Conservation (phyloP, 2,888 invertebrate species). For the Drosophila meridionalis region DNA sequence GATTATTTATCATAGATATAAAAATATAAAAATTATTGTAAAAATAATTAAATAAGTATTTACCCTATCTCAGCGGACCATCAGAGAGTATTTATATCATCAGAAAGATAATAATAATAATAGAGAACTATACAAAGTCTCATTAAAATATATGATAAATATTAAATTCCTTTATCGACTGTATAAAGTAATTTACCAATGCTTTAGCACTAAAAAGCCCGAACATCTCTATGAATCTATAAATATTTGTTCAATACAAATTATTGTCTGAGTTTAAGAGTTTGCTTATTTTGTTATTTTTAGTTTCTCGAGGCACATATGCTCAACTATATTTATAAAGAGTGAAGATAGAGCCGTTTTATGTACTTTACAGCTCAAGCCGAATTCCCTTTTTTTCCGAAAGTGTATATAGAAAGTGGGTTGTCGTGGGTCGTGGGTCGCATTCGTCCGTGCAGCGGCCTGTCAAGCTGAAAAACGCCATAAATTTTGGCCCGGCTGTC, state of each 20-base stretch:
- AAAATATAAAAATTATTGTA: no score
- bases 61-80: no score
- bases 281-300: background rate
- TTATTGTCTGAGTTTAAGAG: background rate
- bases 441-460: constrained; percentile 35
- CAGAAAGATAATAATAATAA: no score
- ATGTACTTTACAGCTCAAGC: background rate
- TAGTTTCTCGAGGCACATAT: background rate
- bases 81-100: no score
- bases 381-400: background rate
- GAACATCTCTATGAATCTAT: background rate
- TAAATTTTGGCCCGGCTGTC: constrained; percentile 74
- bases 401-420: constrained; percentile 46
- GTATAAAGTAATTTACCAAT: no score
- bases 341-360: background rate
- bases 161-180: no score
- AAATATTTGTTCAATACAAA: background rate
- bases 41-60: no score
- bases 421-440: constrained; percentile 66
- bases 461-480: constrained; percentile 82
- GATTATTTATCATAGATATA: no score
- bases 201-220: background rate
- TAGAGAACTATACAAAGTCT: no score
- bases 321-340: background rate
- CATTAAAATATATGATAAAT: no score